Base-by-base conservation (phyloP, 2,797 vertebrate species). In the Melanotaenia boesemani region DNA sequence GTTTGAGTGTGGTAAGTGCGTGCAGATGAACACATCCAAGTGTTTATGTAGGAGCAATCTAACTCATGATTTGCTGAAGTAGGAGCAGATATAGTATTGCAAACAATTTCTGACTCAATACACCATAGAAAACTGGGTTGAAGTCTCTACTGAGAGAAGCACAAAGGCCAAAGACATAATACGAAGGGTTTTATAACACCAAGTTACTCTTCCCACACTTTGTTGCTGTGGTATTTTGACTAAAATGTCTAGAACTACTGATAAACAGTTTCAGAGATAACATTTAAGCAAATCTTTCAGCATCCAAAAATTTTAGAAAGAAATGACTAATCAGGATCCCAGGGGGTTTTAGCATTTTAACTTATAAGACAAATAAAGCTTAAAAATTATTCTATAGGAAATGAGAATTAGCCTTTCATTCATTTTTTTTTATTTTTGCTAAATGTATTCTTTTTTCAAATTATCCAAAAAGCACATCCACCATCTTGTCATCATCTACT, bases 331-430 rank as follows among this genome's bases (percentile, higher is more conserved):
- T 75, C 60, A 62, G 52, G 77, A 71, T 63, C 82, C 70, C 76
- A 68, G 73, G 80, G 78, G 58, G 81, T 34, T 86, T 26, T 39
- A 36, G 63, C 81, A 82, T 70, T 82, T 85, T 81, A 77, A 58
- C 72, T 81, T 70, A 46, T 62, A 81, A 76, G 81, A 91, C 75
- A 83, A 90, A 89, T 79, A 82, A 69, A 71, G 55, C 61, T 69
- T 83, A 84, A 86, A 86, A 75, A 78, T 7, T 62, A 79, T 72
- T 71, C 80, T 65, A 80, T 69, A 32, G 68, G 69, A 77, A 60
- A 86, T 62, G 48, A 57, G 22, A 81, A 59, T 22, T 50, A 72
- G 71, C 52, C 67, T 60, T 65, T 67, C 52, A 68, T 66, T 70
- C 55, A 77, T 79, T 63, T 62, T 76, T 68, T 52, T 82, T 63